Evolutionary conservation across 2,888 invertebrate genomes (phyloP).

Genomic region (Osmoderma eremita): DNA sequence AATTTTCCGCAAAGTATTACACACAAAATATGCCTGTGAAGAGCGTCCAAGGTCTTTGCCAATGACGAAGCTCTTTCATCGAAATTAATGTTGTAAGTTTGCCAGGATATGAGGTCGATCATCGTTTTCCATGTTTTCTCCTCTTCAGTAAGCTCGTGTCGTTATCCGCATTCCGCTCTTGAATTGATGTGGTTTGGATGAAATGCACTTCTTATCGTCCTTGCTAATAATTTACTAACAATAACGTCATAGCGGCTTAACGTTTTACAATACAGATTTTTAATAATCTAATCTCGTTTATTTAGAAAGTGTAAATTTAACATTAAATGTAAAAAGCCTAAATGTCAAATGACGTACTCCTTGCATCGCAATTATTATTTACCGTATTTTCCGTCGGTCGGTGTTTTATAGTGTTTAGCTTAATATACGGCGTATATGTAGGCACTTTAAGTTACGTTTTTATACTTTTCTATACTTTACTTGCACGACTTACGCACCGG

Average conservation of each 20-base stretch:
- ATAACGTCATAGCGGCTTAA: not conserved
- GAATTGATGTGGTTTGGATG: conserved; percentile 22
- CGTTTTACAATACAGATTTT: too few species aligned
- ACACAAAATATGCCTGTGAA: conserved; percentile 34
- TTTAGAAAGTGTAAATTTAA: too few species aligned
- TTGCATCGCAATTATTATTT: too few species aligned
- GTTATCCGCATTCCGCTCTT: conserved; percentile 33
- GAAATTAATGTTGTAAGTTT: conserved; percentile 37
- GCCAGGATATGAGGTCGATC: conserved; percentile 36
- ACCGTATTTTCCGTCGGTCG: too few species aligned
- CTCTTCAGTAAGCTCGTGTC: conserved; percentile 19
- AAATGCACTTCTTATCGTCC: conserved; percentile 27
- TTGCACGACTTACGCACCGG: not conserved
- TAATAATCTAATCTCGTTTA: too few species aligned
- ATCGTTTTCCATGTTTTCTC: conserved; percentile 35
- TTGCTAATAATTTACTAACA: conserved; percentile 19
- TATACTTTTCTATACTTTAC: conserved; percentile 6
- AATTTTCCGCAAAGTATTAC: conserved; percentile 36
- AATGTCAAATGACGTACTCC: too few species aligned
- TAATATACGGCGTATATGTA: conserved; percentile 1
- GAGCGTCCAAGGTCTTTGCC: conserved; percentile 21
- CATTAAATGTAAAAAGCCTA: too few species aligned
- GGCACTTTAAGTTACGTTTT: not conserved
- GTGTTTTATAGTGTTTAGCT: too few species aligned
- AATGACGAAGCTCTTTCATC: conserved; percentile 37